These are phyloP conservation scores for Oophaga sylvatica DNA, from an alignment of 2,797 vertebrate species.

Conservation along the genomic window DNA sequence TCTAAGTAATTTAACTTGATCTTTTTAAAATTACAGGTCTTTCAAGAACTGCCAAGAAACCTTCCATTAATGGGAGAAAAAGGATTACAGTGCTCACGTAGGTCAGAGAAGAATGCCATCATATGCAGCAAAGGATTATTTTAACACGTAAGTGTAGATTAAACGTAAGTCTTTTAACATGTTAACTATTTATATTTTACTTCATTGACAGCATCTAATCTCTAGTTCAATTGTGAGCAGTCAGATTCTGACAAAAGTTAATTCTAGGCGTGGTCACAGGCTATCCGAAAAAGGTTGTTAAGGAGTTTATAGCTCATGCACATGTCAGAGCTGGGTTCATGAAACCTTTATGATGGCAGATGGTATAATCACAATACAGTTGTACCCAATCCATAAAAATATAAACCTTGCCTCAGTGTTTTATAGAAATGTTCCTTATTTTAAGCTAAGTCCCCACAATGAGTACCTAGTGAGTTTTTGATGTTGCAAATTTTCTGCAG, in stretches of 20 bases:
- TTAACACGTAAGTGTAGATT: slow-evolving; percentile 59
- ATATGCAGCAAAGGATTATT: slow-evolving; percentile 59
- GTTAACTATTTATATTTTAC: slow-evolving; percentile 61
- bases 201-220: slow-evolving; percentile 54
- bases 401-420: too few relatives aligned
- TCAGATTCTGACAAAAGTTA: slow-evolving; percentile 12
- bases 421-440: too few relatives aligned
- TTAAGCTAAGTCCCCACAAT: too few relatives aligned
- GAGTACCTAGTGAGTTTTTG: too few relatives aligned
- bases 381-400: too few relatives aligned
- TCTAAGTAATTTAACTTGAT: slow-evolving; percentile 68
- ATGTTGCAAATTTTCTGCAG: too few relatives aligned
- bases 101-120: slow-evolving; percentile 57
- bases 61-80: slow-evolving; percentile 66
- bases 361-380: too few relatives aligned
- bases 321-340: background rate
- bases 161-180: slow-evolving; percentile 65
- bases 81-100: slow-evolving; percentile 62
- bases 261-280: background rate
- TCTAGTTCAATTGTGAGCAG: slow-evolving; percentile 21
- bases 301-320: background rate
- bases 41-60: slow-evolving; percentile 66
- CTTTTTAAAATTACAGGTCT: slow-evolving; percentile 64
- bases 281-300: background rate
- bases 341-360: background rate